phyloP scores from a whole-genome alignment of 2,113 vertebrate genomes.

The Guaruba guarouba region DNA sequence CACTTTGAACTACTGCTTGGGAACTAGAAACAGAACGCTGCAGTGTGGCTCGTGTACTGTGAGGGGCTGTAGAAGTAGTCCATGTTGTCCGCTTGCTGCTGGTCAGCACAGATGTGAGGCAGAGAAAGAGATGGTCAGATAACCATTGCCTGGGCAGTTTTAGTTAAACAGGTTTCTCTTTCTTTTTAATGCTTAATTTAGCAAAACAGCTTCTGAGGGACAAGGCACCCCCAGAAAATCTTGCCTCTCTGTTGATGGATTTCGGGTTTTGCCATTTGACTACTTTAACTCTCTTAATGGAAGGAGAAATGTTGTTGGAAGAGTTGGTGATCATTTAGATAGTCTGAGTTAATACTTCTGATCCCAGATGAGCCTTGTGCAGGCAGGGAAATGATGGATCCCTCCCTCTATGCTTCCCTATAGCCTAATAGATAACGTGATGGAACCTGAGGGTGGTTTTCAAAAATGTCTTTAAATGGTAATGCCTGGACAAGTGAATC shows the following conservation, averaged over 20 bases:
- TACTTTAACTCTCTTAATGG: not conserved
- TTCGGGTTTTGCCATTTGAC: not conserved
- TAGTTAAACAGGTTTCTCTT: not conserved
- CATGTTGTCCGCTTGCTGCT: not conserved
- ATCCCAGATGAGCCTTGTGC: not conserved
- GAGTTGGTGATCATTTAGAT: not conserved
- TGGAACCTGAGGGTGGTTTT: not conserved
- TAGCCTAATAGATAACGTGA: not conserved
- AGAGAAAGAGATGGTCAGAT: not conserved
- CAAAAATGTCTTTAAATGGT: not conserved
- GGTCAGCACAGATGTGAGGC: not conserved
- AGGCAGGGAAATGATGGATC: not conserved
- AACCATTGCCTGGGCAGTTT: not conserved
- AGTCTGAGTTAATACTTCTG: not conserved
- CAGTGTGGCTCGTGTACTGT: rapidly evolving
- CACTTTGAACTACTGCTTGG: not conserved
- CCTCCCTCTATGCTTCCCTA: not conserved
- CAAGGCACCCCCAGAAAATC: not conserved
- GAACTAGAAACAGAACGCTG: rapidly evolving
- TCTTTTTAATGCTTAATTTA: not conserved
- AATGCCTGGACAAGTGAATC: not conserved
- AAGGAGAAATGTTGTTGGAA: not conserved
- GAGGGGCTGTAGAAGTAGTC: not conserved
- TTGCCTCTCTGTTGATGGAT: not conserved
- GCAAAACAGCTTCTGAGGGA: not conserved